phyloP scores from a whole-genome alignment of 2,113 vertebrate genomes.

The Sisor rabdophorus region DNA sequence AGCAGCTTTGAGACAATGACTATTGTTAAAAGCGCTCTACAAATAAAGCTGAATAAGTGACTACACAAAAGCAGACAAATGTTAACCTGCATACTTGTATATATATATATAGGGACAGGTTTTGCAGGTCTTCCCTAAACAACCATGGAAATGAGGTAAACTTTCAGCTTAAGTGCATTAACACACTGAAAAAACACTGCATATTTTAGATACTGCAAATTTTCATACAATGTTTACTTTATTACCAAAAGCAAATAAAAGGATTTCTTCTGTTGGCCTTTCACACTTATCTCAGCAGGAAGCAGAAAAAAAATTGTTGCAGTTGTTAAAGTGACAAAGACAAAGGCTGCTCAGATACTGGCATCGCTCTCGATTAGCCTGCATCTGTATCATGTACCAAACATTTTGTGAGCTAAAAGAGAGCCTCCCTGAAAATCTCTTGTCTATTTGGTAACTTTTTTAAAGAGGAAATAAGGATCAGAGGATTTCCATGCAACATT shows the following conservation, averaged over 20 bases:
- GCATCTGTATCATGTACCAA: background rate
- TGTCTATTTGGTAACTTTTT: slow-evolving; percentile 4
- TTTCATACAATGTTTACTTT: slow-evolving; percentile 47
- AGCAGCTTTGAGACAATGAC: too few species aligned
- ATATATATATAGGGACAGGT: slow-evolving; percentile 19
- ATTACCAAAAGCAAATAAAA: slow-evolving; percentile 45
- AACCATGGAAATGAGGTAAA: slow-evolving; percentile 42
- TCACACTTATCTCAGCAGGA: background rate
- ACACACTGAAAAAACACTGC: slow-evolving; percentile 27
- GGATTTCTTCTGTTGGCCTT: slow-evolving; percentile 23
- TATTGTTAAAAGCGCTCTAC: too few species aligned
- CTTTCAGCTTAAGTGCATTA: slow-evolving; percentile 33
- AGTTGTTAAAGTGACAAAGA: background rate
- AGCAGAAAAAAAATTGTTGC: background rate
- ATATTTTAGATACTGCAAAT: slow-evolving; percentile 45
- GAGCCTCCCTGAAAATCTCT: background rate
- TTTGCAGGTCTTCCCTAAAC: slow-evolving; percentile 39
- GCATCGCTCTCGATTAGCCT: background rate
- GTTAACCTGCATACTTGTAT: too few species aligned
- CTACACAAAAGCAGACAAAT: background rate
- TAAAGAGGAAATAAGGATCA: too few species aligned
- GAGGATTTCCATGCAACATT: background rate
- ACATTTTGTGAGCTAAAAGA: slow-evolving; percentile 18
- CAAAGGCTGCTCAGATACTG: background rate
- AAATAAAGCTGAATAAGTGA: background rate